Evolutionary conservation across 2,888 invertebrate species (phyloP), one percentile per base, ranked within the genome.

Genomic region (Physocephala rufipes): DNA sequence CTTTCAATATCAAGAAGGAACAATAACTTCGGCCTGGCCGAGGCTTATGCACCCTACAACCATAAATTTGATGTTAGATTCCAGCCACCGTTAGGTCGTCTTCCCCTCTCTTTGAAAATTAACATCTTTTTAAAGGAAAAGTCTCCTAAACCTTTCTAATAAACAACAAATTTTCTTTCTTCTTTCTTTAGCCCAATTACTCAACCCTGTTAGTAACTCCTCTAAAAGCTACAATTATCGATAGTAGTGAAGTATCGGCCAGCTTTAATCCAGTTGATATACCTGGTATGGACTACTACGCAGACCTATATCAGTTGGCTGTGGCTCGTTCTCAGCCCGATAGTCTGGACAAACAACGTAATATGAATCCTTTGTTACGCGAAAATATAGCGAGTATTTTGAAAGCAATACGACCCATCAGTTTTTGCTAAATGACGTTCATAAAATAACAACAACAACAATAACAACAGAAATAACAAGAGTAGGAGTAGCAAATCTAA

Each of bases 161-260:
- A 49, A 1, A 49, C 2, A 26, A 47, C 30, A 16, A 26, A 12
- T 45, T 15, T 19, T 16, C 3, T n/a, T n/a, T n/a, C n/a, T n/a
- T n/a, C n/a, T n/a, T n/a, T n/a, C n/a, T n/a, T 45, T 16, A 84
- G 79, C 86, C 87, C 1, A 84, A 83, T 73, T 84, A 85, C 73
- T 86, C 85, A 1, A 87, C 87, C 1, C 80, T 90, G 0, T 79
- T 87, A 72, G 90, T 92, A 2, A 93, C 91, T 0, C 94, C 94
- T 0, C 87, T 90, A n/a, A 88, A 89, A 74, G 89, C 93, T 0
- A 84, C 87, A 3, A 87, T 91, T 12, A 89, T 95, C 58, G 90
- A 91, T 74, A 92, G 93, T 78, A 91, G 92, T 1, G 95, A 96
- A 83, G 90, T 93, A 49, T 91, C 91, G 62, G 89, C 90, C 13